Evolutionary conservation across 2,797 vertebrate species (phyloP), one percentile per base, ranked within the genome.

Genomic region (Coccyzus lansbergi): DNA sequence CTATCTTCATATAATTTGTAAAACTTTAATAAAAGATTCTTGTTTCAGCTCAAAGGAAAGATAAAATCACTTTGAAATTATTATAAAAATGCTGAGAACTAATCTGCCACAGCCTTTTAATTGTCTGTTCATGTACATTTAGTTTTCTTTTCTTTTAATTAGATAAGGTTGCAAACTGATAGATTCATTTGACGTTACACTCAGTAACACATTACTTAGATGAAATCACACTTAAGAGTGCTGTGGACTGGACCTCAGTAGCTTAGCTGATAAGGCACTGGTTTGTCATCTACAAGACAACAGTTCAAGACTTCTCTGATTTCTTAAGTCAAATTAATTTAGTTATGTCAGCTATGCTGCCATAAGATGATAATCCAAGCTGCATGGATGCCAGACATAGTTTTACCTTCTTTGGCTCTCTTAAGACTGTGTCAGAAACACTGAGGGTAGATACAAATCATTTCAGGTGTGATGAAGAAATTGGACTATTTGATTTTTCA

Each of bases 241-340:
- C 77, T 93, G 92, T 93, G 87, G 84, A 91, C 91, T 93, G 80
- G 40, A 95, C 77, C 86, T 87, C 94, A 98, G 97, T 95, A 96
- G 95, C 91, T 96, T 83, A 46, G 88, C 94, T 90, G 98, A 98
- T 98, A 98, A 98, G 94, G 58, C 91, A 42, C 87, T 90, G 89
- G 96, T 97, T 98, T 98, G 98, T 98, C 97, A 97, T 95, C 88
- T 96, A 89, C 89, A 86, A 94, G 97, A 97, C 90, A 93, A 97
- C 94, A 95, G 96, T 96, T 97, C 95, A 97, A 97, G 94, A 95
- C 96, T 97, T 95, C 89, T 96, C 93, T 95, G 95, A 95, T 97
- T 97, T 92, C 95, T 96, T 97, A 97, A 97, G 97, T 98, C 95
- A 97, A 98, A 97, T 98, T 97, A 98, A 97, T 97, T 98, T 97